phyloP scores from a whole-genome alignment of 2,797 vertebrate species.

The Chaetophractus vellerosus region DNA sequence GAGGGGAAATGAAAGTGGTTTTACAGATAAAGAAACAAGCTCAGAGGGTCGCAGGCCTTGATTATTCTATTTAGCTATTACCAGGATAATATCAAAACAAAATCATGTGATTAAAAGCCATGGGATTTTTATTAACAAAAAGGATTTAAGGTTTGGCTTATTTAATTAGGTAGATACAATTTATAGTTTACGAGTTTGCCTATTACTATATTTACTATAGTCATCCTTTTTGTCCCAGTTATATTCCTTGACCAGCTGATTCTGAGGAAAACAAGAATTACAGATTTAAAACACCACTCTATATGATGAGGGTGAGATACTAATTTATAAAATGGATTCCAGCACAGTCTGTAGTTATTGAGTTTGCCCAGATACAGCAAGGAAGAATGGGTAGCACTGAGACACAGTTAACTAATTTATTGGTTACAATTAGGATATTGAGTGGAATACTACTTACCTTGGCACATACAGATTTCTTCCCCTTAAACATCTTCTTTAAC shows the following conservation, averaged over 20 bases:
- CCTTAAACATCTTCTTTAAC: not conserved
- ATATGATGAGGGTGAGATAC: not conserved
- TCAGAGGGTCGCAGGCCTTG: not conserved
- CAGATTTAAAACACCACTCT: constrained; percentile 37
- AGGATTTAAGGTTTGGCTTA: not conserved
- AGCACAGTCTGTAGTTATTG: not conserved
- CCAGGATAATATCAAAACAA: constrained; percentile 31
- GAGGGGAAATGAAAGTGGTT: not conserved
- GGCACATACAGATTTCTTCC: not conserved
- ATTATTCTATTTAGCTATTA: not conserved
- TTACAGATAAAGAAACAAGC: constrained; percentile 32
- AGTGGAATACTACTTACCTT: no score
- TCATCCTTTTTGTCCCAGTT: not conserved
- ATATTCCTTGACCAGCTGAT: constrained; percentile 16
- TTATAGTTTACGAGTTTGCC: not conserved
- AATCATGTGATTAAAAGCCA: constrained; percentile 24
- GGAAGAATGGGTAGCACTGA: not conserved
- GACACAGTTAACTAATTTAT: not conserved
- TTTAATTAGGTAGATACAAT: not conserved
- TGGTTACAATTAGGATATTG: not conserved
- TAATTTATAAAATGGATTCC: not conserved
- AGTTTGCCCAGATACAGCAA: not conserved
- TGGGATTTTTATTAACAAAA: constrained; percentile 9
- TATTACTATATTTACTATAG: not conserved
- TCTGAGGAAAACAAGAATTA: not conserved